A percentile compares a stretch with the other conserved stretches of the same genome.
phyloP scores from a whole-genome alignment of 2,113 vertebrate species.

The Stomatorhinus ivindoensis region DNA sequence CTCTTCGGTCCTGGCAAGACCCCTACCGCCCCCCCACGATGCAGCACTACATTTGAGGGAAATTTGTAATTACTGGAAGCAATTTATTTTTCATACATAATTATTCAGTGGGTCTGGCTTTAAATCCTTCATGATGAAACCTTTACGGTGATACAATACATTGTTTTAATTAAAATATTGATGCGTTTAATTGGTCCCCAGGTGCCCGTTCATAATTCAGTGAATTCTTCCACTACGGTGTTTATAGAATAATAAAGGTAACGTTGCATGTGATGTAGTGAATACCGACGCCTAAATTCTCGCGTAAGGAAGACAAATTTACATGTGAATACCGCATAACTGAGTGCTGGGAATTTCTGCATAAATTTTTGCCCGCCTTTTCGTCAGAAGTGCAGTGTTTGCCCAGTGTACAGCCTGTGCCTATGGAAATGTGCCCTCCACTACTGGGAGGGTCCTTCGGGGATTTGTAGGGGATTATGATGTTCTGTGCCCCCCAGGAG shows the following conservation, averaged over 20 bases:
- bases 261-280: neutral
- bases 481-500: neutral
- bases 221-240: neutral
- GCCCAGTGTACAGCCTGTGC: neutral
- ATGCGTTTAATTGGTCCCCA: neutral
- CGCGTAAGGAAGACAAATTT: neutral
- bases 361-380: neutral
- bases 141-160: neutral
- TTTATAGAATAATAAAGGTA: neutral
- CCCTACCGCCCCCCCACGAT: neutral
- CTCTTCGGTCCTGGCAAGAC: neutral
- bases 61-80: neutral
- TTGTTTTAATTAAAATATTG: neutral
- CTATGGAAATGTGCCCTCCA: neutral
- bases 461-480: neutral
- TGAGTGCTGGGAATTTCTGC: neutral
- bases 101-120: neutral
- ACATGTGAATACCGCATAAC: neutral
- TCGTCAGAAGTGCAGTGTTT: neutral
- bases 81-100: neutral
- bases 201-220: neutral
- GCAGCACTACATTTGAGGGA: neutral
- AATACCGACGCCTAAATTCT: neutral
- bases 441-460: neutral
- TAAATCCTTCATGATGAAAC: neutral